phyloP scores from a whole-genome alignment of 2,888 invertebrate species.

The Drosophila mulleri region DNA sequence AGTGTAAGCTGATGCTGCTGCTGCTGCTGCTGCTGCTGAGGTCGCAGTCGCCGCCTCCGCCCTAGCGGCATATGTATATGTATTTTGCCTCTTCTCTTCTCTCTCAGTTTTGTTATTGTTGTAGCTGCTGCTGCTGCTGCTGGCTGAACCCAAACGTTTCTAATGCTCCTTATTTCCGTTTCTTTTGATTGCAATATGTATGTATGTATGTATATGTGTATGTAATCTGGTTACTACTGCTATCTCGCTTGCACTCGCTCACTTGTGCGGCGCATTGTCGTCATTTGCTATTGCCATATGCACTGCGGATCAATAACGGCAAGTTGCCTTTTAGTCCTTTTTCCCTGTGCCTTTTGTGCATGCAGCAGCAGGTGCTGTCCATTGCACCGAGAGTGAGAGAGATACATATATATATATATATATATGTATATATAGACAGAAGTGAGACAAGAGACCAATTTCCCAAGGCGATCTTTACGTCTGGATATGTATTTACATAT shows the following conservation, averaged over 20 bases:
- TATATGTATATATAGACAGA: no score
- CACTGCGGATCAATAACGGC: conserved; percentile 54
- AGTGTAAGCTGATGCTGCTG: conserved; percentile 8
- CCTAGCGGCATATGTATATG: conserved; percentile 18
- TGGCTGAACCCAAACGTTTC: neutral
- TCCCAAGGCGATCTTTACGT: conserved; percentile 36
- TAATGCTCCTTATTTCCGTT: conserved; percentile 26
- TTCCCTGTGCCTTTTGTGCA: conserved; percentile 9
- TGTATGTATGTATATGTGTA: neutral
- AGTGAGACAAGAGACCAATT: neutral
- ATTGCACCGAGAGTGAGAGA: conserved; percentile 2
- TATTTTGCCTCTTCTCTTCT: conserved; percentile 12
- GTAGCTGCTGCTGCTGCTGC: neutral
- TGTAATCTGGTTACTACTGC: conserved; percentile 20
- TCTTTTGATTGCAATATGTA: conserved; percentile 35
- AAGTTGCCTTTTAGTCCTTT: conserved; percentile 44
- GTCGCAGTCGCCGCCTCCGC: conserved; percentile 31
- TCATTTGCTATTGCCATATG: conserved; percentile 14
- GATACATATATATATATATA: no score
- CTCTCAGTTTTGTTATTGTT: neutral
- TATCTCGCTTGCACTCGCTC: conserved; percentile 48
- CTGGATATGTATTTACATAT: conserved; percentile 9
- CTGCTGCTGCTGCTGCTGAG: conserved; percentile 4
- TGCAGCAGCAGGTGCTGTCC: conserved; percentile 37
- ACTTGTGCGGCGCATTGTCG: conserved; percentile 18